Evolutionary conservation across 2,113 vertebrate genomes (phyloP).

Genomic region (Acinonyx jubatus): DNA sequence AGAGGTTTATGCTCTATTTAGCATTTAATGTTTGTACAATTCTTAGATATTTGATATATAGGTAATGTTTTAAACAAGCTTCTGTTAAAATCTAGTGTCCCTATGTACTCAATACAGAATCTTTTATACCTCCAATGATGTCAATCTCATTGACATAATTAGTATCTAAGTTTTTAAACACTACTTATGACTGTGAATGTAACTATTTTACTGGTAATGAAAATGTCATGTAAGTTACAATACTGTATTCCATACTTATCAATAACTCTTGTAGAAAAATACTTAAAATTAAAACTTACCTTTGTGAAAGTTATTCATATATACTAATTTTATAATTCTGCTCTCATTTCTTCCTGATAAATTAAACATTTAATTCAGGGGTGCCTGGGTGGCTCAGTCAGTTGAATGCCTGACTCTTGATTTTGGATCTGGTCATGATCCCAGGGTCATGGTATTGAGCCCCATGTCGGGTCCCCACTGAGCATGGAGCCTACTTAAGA

Average conservation of each 20-base stretch:
- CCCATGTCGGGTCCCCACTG: no score
- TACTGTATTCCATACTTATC: constrained; percentile 70
- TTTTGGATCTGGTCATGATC: no score
- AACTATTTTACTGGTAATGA: constrained; percentile 78
- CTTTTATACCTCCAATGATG: constrained; percentile 77
- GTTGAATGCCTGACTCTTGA: no score
- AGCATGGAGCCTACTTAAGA: no score
- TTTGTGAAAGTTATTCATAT: neutral
- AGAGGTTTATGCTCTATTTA: neutral
- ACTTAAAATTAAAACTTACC: neutral
- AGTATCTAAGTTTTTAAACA: constrained; percentile 74
- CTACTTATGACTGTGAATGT: constrained; percentile 73
- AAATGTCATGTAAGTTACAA: constrained; percentile 72
- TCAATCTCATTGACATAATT: constrained; percentile 75
- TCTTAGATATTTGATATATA: constrained; percentile 78
- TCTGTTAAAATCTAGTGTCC: constrained; percentile 71
- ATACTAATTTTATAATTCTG: neutral
- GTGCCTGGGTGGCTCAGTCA: no score
- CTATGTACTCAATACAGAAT: constrained; percentile 76
- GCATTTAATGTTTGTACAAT: neutral
- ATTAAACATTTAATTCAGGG: neutral
- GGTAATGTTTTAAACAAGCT: constrained; percentile 70
- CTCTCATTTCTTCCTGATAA: neutral
- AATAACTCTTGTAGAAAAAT: constrained; percentile 56
- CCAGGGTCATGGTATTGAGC: no score